Evolutionary conservation across 2,888 invertebrate species (phyloP), one percentile per base, ranked within the genome.

Genomic region (Acronicta alni): DNA sequence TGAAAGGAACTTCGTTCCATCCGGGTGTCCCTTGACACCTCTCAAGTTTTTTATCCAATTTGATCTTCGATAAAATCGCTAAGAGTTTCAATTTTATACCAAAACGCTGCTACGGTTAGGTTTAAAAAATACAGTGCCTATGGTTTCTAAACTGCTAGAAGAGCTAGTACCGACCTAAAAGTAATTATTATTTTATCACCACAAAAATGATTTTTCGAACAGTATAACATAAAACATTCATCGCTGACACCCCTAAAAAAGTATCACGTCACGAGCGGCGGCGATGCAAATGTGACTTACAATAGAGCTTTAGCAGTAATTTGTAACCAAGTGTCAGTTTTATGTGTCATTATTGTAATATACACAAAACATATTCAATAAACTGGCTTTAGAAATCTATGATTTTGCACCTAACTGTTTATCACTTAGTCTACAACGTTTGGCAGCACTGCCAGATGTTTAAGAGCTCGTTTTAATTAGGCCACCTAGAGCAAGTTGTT

Each of bases 391-490:
- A 45, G 23, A 32, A 67, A 1, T 23, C 8, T 42, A 48, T 3
- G 9, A 30, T 41, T 44, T 46, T 45, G 18, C 60, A 23, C 41
- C 8, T 39, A 62, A 41, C 39, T 63, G 37, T 66, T 69, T 66
- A 69, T 63, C 70, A 69, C 43, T 57, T 60, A 75, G 60, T 60
- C 48, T 56, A 53, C 54, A 56, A 47, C 52, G 57, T 56, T 57
- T 64, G 62, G 56, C 70, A 61, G 57, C 42, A 47, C 42, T 59
- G 60, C 58, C 62, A 73, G 69, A 72, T 62, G 63, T 58, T 54
- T 63, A 57, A 57, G 77, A 61, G 58, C 77, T 59, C 57, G 53
- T 74, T 65, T 70, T 61, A 75, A 77, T 77, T 66, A 77, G 77
- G 75, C 57, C 74, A 64, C 55, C 55, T 52, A 72, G 32, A 67